Evolutionary conservation across 1,140 invertebrate species (phyloP).

Genomic region (Acromyrmex echinatior): DNA sequence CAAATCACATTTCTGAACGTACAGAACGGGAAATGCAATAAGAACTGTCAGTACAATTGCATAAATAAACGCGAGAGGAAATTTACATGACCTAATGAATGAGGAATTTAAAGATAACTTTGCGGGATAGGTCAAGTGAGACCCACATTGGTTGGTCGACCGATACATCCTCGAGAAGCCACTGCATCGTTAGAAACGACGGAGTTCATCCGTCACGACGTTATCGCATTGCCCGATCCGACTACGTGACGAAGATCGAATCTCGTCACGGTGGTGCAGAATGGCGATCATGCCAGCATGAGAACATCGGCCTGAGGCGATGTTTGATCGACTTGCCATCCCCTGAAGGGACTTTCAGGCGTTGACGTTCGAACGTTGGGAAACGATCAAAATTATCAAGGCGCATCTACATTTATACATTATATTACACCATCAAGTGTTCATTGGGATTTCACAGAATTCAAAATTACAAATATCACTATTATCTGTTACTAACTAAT

Average conservation of each 20-base stretch:
- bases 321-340: conserved; percentile 61
- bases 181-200: conserved; percentile 38
- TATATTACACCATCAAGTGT: not conserved
- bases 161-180: conserved; percentile 39
- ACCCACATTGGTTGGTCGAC: conserved; percentile 13
- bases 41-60: conserved; percentile 9
- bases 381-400: conserved; percentile 51
- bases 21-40: not conserved
- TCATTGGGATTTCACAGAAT: not conserved
- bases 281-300: conserved; percentile 45
- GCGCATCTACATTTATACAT: not conserved
- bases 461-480: not conserved
- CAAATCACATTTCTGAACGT: not conserved
- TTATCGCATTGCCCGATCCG: conserved; percentile 58
- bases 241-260: conserved; percentile 66
- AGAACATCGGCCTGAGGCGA: conserved; percentile 59
- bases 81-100: conserved; percentile 32
- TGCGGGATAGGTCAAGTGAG: conserved; percentile 37
- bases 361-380: conserved; percentile 40
- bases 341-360: conserved; percentile 17
- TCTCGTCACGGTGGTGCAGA: conserved; percentile 56
- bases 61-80: conserved; percentile 39
- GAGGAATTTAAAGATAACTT: conserved; percentile 48
- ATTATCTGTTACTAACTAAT: not conserved
- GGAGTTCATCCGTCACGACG: conserved; percentile 63